phyloP scores from a whole-genome alignment of 2,113 vertebrate species.

The Python bivittatus region DNA sequence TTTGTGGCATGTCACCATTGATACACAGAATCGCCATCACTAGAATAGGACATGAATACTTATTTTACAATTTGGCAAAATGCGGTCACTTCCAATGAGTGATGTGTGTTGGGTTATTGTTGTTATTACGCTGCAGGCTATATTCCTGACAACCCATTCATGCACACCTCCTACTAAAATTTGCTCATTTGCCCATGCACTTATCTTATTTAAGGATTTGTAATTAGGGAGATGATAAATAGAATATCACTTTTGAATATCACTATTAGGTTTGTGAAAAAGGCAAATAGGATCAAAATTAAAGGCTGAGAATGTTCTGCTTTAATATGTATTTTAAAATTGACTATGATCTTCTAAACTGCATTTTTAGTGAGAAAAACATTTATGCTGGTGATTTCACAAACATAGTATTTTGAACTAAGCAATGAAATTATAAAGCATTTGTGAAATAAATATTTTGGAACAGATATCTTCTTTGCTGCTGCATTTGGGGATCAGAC shows the following conservation, averaged over 20 bases:
- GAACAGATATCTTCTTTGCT: neutral
- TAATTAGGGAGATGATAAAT: neutral
- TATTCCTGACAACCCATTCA: neutral
- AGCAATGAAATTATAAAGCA: neutral
- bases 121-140: neutral
- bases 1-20: too few species aligned
- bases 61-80: constrained; percentile 13
- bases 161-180: neutral
- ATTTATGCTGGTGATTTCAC: neutral
- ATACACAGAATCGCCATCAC: too few species aligned
- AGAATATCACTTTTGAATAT: neutral
- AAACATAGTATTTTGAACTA: neutral
- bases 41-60: constrained; percentile 1
- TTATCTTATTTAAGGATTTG: neutral
- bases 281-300: neutral
- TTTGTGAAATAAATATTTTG: neutral
- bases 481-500: neutral
- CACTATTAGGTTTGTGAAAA: neutral
- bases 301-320: neutral
- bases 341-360: neutral
- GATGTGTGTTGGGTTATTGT: neutral
- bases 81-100: neutral
- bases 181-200: neutral
- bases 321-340: neutral
- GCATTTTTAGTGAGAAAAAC: neutral